These are phyloP conservation scores for Dipodomys merriami DNA, from an alignment of 2,113 vertebrate species.

Conservation along the genomic window DNA sequence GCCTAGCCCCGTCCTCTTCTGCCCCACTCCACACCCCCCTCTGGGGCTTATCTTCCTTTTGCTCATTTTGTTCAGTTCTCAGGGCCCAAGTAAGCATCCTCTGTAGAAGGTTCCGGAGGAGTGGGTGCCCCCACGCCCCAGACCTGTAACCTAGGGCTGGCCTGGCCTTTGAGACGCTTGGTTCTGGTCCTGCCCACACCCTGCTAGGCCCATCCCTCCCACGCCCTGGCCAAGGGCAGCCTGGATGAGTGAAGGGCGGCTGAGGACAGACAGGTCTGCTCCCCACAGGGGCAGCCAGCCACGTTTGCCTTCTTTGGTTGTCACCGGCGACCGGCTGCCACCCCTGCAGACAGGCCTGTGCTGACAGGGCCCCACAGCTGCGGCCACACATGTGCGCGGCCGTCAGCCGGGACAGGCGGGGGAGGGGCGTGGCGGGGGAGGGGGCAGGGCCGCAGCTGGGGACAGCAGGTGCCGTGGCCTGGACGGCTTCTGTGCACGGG, in stretches of 20 bases:
- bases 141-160: neutral
- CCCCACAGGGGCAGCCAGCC: neutral
- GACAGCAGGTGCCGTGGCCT: conserved; percentile 88
- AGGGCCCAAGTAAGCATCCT: neutral
- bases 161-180: neutral
- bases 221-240: neutral
- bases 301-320: conserved; percentile 65
- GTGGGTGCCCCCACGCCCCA: neutral
- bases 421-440: neutral
- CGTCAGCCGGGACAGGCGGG: conserved; percentile 77
- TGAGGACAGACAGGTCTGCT: neutral
- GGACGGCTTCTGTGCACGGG: conserved; percentile 78
- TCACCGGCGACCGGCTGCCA: neutral
- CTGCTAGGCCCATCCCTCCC: neutral
- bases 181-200: neutral
- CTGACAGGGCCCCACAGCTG: conserved; percentile 87
- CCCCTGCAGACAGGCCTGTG: neutral
- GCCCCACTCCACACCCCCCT: too few species aligned
- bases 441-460: conserved; percentile 86
- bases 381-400: conserved; percentile 89
- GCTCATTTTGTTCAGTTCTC: neutral
- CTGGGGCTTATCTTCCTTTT: rapidly evolving
- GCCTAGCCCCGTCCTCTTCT: neutral
- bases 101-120: neutral
- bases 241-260: conserved; percentile 42